Conservation (phyloP, 2,113 vertebrate genomes). For the Mormoops blainvillei region DNA sequence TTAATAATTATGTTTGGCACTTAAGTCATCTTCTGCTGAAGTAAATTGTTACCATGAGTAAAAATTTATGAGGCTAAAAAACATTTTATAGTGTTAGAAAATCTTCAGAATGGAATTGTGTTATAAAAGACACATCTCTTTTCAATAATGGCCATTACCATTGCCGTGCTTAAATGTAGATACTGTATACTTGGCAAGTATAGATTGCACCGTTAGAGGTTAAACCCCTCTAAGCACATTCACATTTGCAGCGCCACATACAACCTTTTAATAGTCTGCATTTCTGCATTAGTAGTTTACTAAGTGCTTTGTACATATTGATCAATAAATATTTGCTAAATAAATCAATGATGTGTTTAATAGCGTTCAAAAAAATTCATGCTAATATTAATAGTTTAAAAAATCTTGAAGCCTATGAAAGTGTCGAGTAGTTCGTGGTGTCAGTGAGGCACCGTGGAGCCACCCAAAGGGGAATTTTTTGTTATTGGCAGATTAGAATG, state of each 20-base stretch:
- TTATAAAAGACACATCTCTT: background rate
- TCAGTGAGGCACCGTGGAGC: background rate
- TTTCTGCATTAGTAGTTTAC: slow-evolving; percentile 6
- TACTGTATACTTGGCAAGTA: background rate
- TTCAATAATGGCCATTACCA: background rate
- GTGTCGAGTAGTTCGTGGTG: background rate
- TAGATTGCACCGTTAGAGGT: background rate
- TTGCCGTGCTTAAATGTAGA: background rate
- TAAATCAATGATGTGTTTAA: background rate
- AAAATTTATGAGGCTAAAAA: background rate
- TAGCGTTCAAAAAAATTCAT: background rate
- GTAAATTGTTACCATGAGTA: background rate
- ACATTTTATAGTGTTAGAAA: background rate
- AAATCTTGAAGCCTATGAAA: background rate
- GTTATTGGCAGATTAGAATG: background rate
- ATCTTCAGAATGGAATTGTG: background rate
- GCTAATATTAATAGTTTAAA: background rate
- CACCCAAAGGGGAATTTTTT: background rate
- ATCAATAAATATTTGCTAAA: slow-evolving; percentile 35
- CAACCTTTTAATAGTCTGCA: background rate
- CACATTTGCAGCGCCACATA: background rate
- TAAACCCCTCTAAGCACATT: background rate
- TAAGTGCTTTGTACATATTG: background rate
- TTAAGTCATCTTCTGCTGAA: background rate
- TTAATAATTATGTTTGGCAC: background rate